Evolutionary conservation across 2,797 vertebrate genomes (phyloP).

Genomic region (Numenius phaeopus): DNA sequence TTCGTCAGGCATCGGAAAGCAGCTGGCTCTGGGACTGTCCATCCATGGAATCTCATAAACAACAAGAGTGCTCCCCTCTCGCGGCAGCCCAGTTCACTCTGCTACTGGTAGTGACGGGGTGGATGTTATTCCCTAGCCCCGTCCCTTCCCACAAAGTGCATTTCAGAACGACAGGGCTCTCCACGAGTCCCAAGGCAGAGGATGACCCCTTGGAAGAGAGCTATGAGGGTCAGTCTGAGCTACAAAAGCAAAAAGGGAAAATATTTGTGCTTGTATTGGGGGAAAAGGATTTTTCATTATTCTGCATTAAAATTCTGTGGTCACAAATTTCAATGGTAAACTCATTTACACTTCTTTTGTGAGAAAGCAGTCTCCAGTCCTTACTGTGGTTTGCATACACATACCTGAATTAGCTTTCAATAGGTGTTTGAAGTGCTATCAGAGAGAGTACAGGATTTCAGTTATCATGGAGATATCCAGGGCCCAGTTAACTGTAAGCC

Average conservation of each 20-base stretch:
- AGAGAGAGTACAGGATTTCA: not conserved
- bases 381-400: not conserved
- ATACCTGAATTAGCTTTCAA: not conserved
- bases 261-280: fast-evolving
- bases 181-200: not conserved
- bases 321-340: not conserved
- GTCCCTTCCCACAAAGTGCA: not conserved
- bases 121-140: not conserved
- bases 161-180: not conserved
- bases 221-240: not conserved
- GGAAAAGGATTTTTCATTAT: not conserved
- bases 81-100: not conserved
- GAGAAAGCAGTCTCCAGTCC: not conserved
- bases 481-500: not conserved
- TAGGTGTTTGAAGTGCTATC: not conserved
- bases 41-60: not conserved
- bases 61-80: not conserved
- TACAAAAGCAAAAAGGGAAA: not conserved
- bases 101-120: fast-evolving
- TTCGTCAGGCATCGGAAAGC: not conserved
- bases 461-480: not conserved
- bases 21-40: not conserved
- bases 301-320: not conserved
- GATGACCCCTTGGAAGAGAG: not conserved
- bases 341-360: not conserved